These are phyloP conservation scores for Montipora efflorescens DNA, from an alignment of 64 coral and sea anemone species.

Conservation along the genomic window DNA sequence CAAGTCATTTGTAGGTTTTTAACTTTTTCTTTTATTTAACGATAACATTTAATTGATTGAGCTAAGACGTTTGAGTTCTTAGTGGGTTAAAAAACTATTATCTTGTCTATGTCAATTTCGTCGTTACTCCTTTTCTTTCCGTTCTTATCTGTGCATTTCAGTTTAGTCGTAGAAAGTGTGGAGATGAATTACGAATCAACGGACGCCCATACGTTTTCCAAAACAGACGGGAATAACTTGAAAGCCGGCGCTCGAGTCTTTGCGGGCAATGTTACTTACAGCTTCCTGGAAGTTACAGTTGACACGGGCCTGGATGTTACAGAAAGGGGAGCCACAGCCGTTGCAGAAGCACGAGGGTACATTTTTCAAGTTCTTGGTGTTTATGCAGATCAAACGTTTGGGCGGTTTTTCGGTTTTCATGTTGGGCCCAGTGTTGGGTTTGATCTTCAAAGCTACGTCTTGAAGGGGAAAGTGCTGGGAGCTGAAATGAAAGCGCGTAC, in stretches of 20 bases:
- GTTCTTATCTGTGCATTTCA: too few species aligned
- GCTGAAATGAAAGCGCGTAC: slow-evolving; percentile 2
- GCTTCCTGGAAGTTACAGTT: background rate
- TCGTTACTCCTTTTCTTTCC: too few species aligned
- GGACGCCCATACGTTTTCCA: too few species aligned
- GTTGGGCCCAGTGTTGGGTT: background rate
- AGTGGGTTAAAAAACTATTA: too few species aligned
- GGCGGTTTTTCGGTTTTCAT: background rate
- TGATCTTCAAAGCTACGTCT: background rate
- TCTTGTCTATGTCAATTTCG: too few species aligned
- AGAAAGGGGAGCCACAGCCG: background rate
- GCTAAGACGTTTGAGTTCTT: too few species aligned
- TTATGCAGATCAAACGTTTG: background rate
- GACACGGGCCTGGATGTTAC: background rate
- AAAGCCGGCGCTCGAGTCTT: background rate
- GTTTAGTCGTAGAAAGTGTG: too few species aligned
- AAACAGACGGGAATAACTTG: background rate
- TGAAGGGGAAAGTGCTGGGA: background rate
- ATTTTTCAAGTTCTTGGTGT: background rate
- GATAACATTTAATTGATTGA: too few species aligned
- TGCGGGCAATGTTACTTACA: background rate
- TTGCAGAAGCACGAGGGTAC: background rate
- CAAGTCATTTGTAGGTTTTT: too few species aligned
- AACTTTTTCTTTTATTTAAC: too few species aligned
- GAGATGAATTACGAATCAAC: too few species aligned